Conservation (phyloP, 2,113 vertebrate genomes). For the Ovis aries region ARS-UI_Ramb_v3.0 NC_056054.1:24659001-24659500, state of each 20-base stretch:
- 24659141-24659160: not conserved
- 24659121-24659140: not conserved
- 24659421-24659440: not conserved
- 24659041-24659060: not conserved
- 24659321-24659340: not conserved
- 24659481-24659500: too few relatives aligned
- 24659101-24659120: not conserved
- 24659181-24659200: not conserved
- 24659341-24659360: not conserved
- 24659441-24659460: too few relatives aligned
- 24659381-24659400: not conserved
- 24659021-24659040: not conserved
- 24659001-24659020: not conserved
- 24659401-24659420: not conserved
- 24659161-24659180: not conserved
- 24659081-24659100: not conserved
- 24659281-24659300: not conserved
- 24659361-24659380: not conserved
- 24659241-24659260: slow-evolving; percentile 13
- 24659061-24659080: not conserved
- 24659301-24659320: not conserved
- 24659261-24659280: not conserved
- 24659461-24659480: too few relatives aligned
- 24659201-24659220: not conserved
- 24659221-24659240: not conserved